Conservation (phyloP, 2,113 vertebrate genomes). For the Henicopernis longicauda region DNA sequence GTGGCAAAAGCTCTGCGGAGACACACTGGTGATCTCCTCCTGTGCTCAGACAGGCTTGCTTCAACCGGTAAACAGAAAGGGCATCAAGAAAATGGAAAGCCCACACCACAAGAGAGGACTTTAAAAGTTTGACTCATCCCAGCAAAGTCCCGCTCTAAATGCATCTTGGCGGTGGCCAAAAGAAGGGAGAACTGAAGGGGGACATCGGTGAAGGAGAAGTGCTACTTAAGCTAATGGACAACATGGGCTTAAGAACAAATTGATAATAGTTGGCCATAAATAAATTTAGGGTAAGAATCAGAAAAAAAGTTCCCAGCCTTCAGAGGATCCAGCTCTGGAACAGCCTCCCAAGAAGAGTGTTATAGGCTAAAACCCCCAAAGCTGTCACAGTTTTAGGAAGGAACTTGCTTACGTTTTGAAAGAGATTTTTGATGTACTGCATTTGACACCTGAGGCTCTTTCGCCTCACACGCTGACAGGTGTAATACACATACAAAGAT, state of each 20-base stretch:
- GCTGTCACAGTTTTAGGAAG: background rate
- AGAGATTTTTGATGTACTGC: background rate
- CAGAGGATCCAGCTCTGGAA: background rate
- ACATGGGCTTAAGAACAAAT: background rate
- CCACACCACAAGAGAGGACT: background rate
- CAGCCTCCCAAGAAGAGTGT: background rate
- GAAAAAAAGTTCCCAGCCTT: background rate
- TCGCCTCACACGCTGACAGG: fast-evolving
- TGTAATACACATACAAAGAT: background rate
- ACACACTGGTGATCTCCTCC: background rate
- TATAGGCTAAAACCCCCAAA: background rate
- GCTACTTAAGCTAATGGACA: background rate
- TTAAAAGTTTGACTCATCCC: background rate
- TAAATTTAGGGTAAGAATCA: background rate
- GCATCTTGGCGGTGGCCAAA: background rate
- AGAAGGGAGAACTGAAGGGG: background rate
- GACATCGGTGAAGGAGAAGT: fast-evolving
- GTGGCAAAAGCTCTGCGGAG: background rate
- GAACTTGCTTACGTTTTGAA: background rate
- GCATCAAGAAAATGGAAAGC: background rate
- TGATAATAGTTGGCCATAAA: background rate
- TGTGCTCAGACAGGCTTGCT: background rate
- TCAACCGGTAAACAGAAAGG: background rate
- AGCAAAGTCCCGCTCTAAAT: background rate
- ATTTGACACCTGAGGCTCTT: background rate